Evolutionary conservation across 2,888 invertebrate genomes (phyloP).

Genomic region (Rhagophthalmus giganteus): DNA sequence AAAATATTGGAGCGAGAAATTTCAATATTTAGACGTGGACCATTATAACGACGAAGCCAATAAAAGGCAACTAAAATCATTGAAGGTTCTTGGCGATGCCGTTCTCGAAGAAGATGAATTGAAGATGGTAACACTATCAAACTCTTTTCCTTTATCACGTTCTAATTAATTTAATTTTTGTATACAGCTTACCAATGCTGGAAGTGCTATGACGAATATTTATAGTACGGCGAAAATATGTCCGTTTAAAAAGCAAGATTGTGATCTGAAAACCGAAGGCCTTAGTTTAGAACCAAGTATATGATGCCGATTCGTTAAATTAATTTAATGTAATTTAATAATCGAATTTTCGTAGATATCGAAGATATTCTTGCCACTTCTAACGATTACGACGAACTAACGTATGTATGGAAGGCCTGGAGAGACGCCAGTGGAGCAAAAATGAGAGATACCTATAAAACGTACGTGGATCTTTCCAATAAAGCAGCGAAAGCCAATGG

Average conservation of each 20-base stretch:
- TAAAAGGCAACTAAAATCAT: slow-evolving; percentile 53
- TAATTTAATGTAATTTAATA: background rate
- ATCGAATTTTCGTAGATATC: slow-evolving; percentile 49
- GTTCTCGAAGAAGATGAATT: slow-evolving; percentile 51
- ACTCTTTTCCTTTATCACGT: background rate
- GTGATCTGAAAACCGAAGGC: slow-evolving; percentile 44
- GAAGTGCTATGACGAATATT: slow-evolving; percentile 42
- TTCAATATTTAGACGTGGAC: slow-evolving; percentile 44
- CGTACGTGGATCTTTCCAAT: slow-evolving; percentile 66
- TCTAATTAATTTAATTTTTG: slow-evolving; percentile 31
- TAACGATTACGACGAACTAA: slow-evolving; percentile 63
- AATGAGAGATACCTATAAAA: slow-evolving; percentile 63
- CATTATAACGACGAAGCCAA: slow-evolving; percentile 52
- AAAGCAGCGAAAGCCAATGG: slow-evolving; percentile 56
- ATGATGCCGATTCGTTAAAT: background rate
- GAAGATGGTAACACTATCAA: slow-evolving; percentile 43
- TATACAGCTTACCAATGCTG: slow-evolving; percentile 39
- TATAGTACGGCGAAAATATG: slow-evolving; percentile 57
- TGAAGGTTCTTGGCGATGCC: slow-evolving; percentile 56
- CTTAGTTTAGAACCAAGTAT: slow-evolving; percentile 52
- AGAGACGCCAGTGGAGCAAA: slow-evolving; percentile 65
- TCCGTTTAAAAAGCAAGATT: slow-evolving; percentile 49
- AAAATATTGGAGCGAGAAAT: slow-evolving; percentile 51
- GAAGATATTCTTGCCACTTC: slow-evolving; percentile 54
- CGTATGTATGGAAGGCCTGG: slow-evolving; percentile 68